These are phyloP conservation scores for Porites lobata DNA, from an alignment of 92 coral and sea anemone genomes.

Conservation along the genomic window DNA sequence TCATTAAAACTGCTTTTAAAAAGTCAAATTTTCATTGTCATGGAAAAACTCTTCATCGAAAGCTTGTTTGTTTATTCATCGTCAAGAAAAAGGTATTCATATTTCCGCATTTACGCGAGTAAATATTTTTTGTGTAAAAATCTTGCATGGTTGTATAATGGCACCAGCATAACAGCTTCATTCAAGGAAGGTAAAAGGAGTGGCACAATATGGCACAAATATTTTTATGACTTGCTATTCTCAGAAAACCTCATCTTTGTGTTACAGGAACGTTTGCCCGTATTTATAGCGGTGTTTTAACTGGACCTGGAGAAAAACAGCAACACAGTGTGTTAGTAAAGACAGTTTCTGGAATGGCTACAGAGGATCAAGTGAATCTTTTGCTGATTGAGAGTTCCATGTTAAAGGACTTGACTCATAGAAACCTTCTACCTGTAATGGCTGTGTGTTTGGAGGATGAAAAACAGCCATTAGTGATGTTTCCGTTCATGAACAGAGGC, in stretches of 20 bases:
- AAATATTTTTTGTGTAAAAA: too few species aligned
- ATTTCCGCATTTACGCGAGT: too few species aligned
- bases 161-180: too few species aligned
- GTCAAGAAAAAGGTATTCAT: too few species aligned
- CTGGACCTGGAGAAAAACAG: constrained; percentile 94
- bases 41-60: too few species aligned
- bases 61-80: too few species aligned
- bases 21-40: too few species aligned
- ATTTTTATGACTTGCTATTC: too few species aligned
- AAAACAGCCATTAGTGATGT: constrained; percentile 94
- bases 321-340: constrained; percentile 93
- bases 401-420: constrained; percentile 94
- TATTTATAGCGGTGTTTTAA: constrained; percentile 93
- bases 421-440: constrained; percentile 89
- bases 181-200: too few species aligned
- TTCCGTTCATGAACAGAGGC: constrained; percentile 94
- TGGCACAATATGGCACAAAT: too few species aligned
- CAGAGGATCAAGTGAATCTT: constrained; percentile 90
- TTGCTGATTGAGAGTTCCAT: constrained; percentile 93
- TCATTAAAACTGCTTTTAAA: too few species aligned
- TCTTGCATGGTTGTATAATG: too few species aligned
- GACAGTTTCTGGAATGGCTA: constrained; percentile 94
- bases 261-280: constrained; percentile 92
- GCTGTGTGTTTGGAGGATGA: constrained; percentile 92
- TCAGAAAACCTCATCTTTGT: neutral